phyloP scores from a whole-genome alignment of 2,888 invertebrate genomes.

The Cyaniris semiargus region DNA sequence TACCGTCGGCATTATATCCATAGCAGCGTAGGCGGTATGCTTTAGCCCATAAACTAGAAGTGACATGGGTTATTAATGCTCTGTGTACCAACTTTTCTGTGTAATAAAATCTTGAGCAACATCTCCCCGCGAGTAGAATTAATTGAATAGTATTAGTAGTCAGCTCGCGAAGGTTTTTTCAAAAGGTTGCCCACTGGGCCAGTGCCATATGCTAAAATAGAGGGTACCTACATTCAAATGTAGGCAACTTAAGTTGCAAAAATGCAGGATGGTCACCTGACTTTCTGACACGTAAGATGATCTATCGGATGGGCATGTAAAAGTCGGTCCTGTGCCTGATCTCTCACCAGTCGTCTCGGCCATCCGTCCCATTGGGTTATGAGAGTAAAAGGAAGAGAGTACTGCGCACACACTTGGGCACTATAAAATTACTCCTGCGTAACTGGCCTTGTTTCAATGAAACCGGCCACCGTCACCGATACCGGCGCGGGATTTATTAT shows the following conservation, averaged over 20 bases:
- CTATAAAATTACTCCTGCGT: no score
- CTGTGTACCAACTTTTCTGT: constrained; percentile 26
- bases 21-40: constrained; percentile 32
- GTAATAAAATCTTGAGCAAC: constrained; percentile 22
- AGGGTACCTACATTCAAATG: not conserved
- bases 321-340: no score
- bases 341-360: no score
- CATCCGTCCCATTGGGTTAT: no score
- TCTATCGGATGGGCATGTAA: no score
- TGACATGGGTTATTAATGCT: constrained; percentile 25
- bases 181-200: constrained; percentile 6
- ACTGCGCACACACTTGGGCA: no score
- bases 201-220: constrained; percentile 8
- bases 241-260: not conserved
- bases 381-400: no score
- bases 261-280: not conserved
- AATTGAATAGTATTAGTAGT: constrained; percentile 17
- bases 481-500: no score
- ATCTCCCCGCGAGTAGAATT: constrained; percentile 12
- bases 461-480: no score
- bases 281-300: no score
- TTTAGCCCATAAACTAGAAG: constrained; percentile 35
- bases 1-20: not conserved
- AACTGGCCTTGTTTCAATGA: no score
- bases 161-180: not conserved